A percentile compares a stretch with the other conserved stretches of the same genome.
Evolutionary conservation across 2,797 vertebrate genomes (phyloP).

Genomic region (Ceryle rudis): DNA sequence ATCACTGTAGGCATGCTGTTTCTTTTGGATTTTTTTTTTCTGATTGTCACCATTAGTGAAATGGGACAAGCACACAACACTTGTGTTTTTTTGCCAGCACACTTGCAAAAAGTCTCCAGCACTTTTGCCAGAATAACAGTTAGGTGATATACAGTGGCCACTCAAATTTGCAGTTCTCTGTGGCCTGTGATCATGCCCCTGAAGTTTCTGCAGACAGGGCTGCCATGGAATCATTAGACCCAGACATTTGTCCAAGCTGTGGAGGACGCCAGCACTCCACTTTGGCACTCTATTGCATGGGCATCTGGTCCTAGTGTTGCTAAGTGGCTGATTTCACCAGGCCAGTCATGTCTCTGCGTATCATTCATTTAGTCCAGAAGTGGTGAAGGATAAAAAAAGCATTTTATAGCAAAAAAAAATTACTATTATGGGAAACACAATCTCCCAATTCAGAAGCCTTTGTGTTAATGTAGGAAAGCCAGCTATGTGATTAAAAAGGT

Average conservation of each 20-base stretch:
- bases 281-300: conserved; percentile 73
- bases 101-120: neutral
- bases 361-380: conserved; percentile 66
- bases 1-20: neutral
- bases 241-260: conserved; percentile 58
- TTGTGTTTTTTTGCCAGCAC: neutral
- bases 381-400: neutral
- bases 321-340: conserved; percentile 76
- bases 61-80: neutral
- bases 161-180: neutral
- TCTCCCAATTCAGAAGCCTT: conserved; percentile 21
- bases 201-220: conserved; percentile 45
- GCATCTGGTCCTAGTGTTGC: conserved; percentile 77
- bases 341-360: conserved; percentile 67
- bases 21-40: neutral
- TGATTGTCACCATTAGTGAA: neutral
- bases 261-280: conserved; percentile 47
- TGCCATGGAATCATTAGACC: conserved; percentile 48
- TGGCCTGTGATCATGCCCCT: neutral
- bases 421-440: conserved; percentile 27
- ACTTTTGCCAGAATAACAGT: neutral
- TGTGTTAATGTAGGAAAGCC: neutral
- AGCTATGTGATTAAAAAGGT: conserved; percentile 32
- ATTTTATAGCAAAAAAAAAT: conserved; percentile 30
- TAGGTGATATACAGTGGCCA: neutral